phyloP scores from a whole-genome alignment of 1,140 invertebrate species.

The Drosophila yakuba region DNA sequence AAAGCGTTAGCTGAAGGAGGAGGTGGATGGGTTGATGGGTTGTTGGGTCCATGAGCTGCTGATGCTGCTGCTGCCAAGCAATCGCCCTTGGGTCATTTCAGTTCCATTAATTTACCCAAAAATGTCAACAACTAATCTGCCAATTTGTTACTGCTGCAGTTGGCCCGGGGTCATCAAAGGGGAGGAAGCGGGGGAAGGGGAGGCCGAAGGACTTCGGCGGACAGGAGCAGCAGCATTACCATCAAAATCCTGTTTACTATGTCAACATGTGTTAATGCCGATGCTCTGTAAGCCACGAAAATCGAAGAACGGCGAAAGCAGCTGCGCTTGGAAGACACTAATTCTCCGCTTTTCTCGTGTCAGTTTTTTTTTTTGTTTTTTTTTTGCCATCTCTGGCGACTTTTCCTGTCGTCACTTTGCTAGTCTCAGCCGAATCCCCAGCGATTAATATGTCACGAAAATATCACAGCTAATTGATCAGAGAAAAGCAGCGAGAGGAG shows the following conservation, averaged over 20 bases:
- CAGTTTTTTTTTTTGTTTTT: constrained; percentile 39
- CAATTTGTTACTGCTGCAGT: constrained; percentile 70
- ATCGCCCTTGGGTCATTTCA: constrained; percentile 57
- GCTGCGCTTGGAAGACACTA: constrained; percentile 25
- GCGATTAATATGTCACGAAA: constrained; percentile 79
- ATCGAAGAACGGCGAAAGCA: constrained; percentile 67
- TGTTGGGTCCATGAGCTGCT: constrained; percentile 9
- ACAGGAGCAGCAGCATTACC: constrained; percentile 44
- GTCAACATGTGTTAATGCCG: constrained; percentile 82
- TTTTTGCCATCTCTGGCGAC: constrained; percentile 42
- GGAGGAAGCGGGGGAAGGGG: constrained; percentile 1
- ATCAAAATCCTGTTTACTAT: constrained; percentile 81
- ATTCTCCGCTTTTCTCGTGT: constrained; percentile 5
- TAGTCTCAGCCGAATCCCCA: constrained; percentile 29
- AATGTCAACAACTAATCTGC: constrained; percentile 82
- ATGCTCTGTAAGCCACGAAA: constrained; percentile 54
- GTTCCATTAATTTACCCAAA: constrained; percentile 81
- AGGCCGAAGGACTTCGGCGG: constrained; percentile 15
- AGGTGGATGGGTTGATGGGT: constrained; percentile 1
- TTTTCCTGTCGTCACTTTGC: constrained; percentile 59
- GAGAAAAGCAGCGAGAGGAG: constrained; percentile 27
- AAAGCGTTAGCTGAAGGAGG: constrained; percentile 2
- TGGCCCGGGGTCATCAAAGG: constrained; percentile 23
- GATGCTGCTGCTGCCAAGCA: background rate
- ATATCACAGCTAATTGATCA: constrained; percentile 82